Percentiles rank a stretch among this genome's conserved stretches.
Conservation (phyloP, 2,888 invertebrate genomes). For the Odiellus spinosus region DNA sequence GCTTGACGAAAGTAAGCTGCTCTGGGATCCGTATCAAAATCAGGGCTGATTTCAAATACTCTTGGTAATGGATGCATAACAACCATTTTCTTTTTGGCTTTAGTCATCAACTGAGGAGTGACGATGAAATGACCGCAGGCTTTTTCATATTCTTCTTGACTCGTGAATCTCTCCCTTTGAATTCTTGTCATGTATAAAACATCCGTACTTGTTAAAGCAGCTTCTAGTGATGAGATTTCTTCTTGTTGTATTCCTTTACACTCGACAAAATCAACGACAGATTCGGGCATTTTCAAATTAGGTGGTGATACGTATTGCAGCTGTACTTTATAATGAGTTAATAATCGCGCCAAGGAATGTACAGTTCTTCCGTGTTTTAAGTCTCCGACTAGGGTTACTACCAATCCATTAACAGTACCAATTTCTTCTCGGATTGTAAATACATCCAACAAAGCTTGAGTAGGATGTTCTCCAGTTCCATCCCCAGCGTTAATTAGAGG, state of each 20-base stretch:
- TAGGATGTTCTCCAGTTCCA: constrained; percentile 92
- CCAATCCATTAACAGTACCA: constrained; percentile 92
- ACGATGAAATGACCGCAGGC: constrained; percentile 78
- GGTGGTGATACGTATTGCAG: constrained; percentile 79
- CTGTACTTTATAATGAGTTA: constrained; percentile 85
- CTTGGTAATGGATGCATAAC: constrained; percentile 96
- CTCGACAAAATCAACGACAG: constrained; percentile 59
- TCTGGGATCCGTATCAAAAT: constrained; percentile 87
- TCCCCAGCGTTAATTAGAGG: constrained; percentile 97
- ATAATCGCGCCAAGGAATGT: constrained; percentile 81
- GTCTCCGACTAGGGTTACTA: constrained; percentile 89
- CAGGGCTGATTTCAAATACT: constrained; percentile 80
- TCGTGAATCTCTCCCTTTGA: constrained; percentile 77
- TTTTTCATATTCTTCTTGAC: constrained; percentile 66
- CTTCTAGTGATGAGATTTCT: constrained; percentile 44
- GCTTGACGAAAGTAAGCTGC: constrained; percentile 98
- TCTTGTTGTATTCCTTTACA: constrained; percentile 59
- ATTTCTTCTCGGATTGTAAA: constrained; percentile 98
- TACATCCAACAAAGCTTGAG: constrained; percentile 89
- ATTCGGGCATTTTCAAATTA: constrained; percentile 76
- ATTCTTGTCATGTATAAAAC: constrained; percentile 97
- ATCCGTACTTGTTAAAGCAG: constrained; percentile 79
- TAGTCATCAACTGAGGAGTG: constrained; percentile 88
- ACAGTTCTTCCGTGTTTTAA: constrained; percentile 95
- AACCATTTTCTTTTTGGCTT: constrained; percentile 80